Percentiles rank a stretch among this genome's conserved stretches.
Conservation (phyloP, 2,888 invertebrate species). For the Ophion slaviceki region DNA sequence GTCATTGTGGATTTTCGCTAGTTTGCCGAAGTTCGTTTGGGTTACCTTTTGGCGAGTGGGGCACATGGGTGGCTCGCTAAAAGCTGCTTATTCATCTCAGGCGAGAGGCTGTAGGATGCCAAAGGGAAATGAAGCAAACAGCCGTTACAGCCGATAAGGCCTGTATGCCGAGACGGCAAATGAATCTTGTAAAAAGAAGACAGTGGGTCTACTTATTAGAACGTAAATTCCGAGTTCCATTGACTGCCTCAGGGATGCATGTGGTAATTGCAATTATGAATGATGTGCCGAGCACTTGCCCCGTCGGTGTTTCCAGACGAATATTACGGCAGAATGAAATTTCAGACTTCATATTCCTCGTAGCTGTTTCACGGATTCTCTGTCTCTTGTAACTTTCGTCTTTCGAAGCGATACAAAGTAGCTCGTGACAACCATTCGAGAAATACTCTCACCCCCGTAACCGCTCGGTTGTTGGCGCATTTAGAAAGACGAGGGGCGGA, state of each 20-base stretch:
- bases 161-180: neutral
- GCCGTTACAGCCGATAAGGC: neutral
- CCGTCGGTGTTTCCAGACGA: neutral
- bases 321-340: neutral
- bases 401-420: slow-evolving; percentile 1
- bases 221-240: neutral
- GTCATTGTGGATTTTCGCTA: neutral
- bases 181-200: neutral
- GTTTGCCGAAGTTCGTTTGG: neutral
- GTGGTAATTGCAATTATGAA: neutral
- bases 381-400: slow-evolving; percentile 12
- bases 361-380: neutral
- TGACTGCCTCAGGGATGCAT: neutral
- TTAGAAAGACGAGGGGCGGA: neutral
- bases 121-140: neutral
- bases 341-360: neutral
- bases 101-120: neutral
- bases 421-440: slow-evolving; percentile 5
- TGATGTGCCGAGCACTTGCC: neutral
- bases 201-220: neutral
- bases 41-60: neutral
- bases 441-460: neutral
- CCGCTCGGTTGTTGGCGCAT: neutral
- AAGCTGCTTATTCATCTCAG: neutral
- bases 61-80: neutral